These are phyloP conservation scores for Volucella bombylans DNA, from an alignment of 2,888 invertebrate genomes.

Conservation along the genomic window DNA sequence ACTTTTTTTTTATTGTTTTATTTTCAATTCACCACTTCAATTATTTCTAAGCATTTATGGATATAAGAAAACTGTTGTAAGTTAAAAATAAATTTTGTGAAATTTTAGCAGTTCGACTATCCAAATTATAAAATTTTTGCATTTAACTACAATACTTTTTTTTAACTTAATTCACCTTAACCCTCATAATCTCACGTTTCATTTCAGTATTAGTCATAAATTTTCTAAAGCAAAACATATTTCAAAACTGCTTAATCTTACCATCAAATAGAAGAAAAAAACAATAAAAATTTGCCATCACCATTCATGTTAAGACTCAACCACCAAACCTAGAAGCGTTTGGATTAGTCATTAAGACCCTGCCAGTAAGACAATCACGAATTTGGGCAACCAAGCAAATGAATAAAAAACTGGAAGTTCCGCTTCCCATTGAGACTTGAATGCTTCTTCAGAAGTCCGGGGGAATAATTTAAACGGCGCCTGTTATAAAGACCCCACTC, in stretches of 20 bases:
- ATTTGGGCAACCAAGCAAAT: constrained; percentile 50
- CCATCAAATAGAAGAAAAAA: constrained; percentile 36
- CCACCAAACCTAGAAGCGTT: constrained; percentile 67
- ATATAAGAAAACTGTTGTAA: too few species aligned
- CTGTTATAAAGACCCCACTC: constrained; percentile 73
- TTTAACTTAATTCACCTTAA: constrained; percentile 37
- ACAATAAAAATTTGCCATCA: constrained; percentile 42
- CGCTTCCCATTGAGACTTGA: constrained; percentile 71
- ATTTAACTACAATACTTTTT: too few species aligned
- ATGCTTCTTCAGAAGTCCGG: constrained; percentile 74
- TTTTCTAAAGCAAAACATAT: constrained; percentile 59
- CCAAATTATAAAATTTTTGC: too few species aligned
- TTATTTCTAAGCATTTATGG: too few species aligned
- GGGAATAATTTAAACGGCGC: constrained; percentile 74
- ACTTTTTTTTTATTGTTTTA: too few species aligned
- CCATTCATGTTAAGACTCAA: constrained; percentile 59
- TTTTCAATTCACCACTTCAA: too few species aligned
- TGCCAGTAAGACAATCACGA: constrained; percentile 53
- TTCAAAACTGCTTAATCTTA: constrained; percentile 60
- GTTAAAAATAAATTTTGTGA: too few species aligned
- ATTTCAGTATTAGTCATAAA: constrained; percentile 61
- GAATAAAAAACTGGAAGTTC: constrained; percentile 61
- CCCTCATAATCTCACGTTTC: constrained; percentile 56
- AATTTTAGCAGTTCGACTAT: too few species aligned
- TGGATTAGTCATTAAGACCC: constrained; percentile 72